Percentiles rank a stretch among this genome's conserved stretches.
phyloP scores from a whole-genome alignment of 64 coral and sea anemone genomes.

The Montipora capricornis region DNA sequence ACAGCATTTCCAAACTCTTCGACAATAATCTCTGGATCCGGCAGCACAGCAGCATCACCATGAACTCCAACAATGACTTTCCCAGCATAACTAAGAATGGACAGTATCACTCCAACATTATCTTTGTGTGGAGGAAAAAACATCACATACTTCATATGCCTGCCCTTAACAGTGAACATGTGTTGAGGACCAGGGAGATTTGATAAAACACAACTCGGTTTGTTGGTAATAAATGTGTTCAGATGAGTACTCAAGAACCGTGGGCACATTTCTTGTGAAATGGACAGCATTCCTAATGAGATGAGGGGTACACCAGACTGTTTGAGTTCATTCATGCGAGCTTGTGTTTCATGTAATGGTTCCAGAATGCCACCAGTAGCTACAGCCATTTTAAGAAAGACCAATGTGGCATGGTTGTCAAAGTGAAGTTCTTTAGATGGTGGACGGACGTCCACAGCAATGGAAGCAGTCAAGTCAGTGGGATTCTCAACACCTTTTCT shows the following conservation, averaged over 20 bases:
- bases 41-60: conserved; percentile 72
- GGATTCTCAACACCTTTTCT: conserved; percentile 75
- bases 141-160: conserved; percentile 48
- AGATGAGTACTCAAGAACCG: conserved; percentile 51
- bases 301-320: conserved; percentile 81
- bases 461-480: conserved; percentile 63
- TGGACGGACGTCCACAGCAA: conserved; percentile 91
- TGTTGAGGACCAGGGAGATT: conserved; percentile 88
- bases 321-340: conserved; percentile 80
- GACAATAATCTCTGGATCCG: conserved; percentile 69
- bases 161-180: conserved; percentile 41
- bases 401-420: conserved; percentile 83
- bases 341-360: conserved; percentile 72
- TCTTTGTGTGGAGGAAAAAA: conserved; percentile 94
- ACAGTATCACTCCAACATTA: conserved; percentile 78
- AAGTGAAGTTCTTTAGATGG: conserved; percentile 34
- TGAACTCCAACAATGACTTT: conserved; percentile 78
- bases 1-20: conserved; percentile 81
- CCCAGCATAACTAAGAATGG: conserved; percentile 81
- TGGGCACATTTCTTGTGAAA: conserved; percentile 71
- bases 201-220: conserved; percentile 84
- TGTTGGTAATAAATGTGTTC: background rate
- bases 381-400: conserved; percentile 73
- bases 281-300: conserved; percentile 29
- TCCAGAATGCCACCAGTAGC: conserved; percentile 50